These are phyloP conservation scores for Malurus melanocephalus DNA, from an alignment of 2,113 vertebrate genomes.

Conservation along the genomic window DNA sequence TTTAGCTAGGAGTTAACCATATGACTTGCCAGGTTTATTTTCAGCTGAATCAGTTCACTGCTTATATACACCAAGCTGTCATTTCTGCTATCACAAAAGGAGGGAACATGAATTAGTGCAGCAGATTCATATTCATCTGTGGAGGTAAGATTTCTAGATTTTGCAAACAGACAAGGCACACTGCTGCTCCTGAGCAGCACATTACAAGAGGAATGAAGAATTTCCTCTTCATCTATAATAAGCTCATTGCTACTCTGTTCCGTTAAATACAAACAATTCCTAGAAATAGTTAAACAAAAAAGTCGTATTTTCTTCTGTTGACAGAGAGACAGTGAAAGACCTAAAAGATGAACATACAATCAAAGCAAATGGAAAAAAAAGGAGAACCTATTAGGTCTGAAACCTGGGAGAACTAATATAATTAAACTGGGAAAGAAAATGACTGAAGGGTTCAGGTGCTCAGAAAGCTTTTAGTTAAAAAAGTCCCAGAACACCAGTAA, in stretches of 20 bases:
- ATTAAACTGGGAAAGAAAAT: background rate
- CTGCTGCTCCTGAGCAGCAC: background rate
- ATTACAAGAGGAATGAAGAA: background rate
- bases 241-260: background rate
- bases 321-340: background rate
- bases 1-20: background rate
- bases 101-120: background rate
- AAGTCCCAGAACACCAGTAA: background rate
- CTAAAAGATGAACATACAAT: background rate
- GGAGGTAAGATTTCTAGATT: background rate
- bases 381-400: background rate
- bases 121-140: background rate
- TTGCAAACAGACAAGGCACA: background rate
- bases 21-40: conserved; percentile 18
- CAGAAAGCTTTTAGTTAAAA: background rate
- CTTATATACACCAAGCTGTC: background rate
- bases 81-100: background rate
- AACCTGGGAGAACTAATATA: background rate
- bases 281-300: background rate
- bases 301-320: background rate
- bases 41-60: background rate
- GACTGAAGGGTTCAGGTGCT: background rate
- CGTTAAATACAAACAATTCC: background rate
- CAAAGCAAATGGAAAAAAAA: background rate
- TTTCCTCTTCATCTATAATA: background rate